These are phyloP conservation scores for Hedya salicella DNA, from an alignment of 2,888 invertebrate genomes.

Conservation along the genomic window DNA sequence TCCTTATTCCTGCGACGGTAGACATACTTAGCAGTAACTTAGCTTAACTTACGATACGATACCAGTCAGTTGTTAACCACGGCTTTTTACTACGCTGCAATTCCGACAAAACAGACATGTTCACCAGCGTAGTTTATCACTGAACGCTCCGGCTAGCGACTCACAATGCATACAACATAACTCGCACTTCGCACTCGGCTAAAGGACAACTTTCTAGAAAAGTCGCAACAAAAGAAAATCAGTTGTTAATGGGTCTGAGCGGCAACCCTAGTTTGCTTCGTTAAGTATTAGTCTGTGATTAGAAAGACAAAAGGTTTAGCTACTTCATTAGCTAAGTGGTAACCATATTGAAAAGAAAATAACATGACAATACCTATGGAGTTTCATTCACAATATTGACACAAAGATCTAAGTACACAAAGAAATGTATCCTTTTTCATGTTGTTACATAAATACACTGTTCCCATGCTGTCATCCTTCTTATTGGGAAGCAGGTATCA, in stretches of 20 bases:
- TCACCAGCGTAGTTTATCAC: constrained; percentile 40
- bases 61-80: too few species aligned
- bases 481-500: too few species aligned
- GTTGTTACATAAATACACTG: too few species aligned
- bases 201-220: constrained; percentile 22
- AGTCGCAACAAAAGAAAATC: neutral
- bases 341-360: neutral
- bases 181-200: neutral
- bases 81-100: too few species aligned
- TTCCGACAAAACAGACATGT: neutral
- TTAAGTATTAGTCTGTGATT: neutral
- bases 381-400: constrained; percentile 6
- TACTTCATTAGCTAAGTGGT: constrained; percentile 12
- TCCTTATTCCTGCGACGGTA: too few species aligned
- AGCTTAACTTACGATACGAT: too few species aligned
- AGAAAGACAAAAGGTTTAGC: neutral
- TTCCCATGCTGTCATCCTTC: too few species aligned
- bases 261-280: neutral
- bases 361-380: neutral
- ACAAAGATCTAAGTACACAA: too few species aligned
- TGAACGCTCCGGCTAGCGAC: constrained; percentile 47
- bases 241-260: neutral
- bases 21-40: too few species aligned
- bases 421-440: too few species aligned
- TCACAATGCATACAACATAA: constrained; percentile 6